A percentile compares a stretch with the other conserved stretches of the same genome.
These are phyloP conservation scores for Agrotis puta DNA, from an alignment of 2,888 invertebrate species.

Conservation along the genomic window DNA sequence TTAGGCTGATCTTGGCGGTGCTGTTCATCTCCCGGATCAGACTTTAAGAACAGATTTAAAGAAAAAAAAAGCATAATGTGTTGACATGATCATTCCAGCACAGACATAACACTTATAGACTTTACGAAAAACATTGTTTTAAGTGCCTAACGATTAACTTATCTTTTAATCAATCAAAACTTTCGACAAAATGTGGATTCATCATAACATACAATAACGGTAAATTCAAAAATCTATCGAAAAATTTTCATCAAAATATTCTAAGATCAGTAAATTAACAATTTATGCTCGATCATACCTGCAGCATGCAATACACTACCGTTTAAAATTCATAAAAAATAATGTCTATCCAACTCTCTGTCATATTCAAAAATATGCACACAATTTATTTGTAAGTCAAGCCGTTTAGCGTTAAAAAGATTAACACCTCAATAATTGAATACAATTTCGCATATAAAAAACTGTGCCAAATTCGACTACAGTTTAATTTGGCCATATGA, in stretches of 20 bases:
- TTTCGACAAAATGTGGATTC: too few species aligned
- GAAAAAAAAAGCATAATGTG: too few species aligned
- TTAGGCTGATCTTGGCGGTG: too few species aligned
- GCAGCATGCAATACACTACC: constrained; percentile 26
- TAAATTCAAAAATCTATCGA: neutral
- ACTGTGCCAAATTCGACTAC: constrained; percentile 14
- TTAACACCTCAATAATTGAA: constrained; percentile 32
- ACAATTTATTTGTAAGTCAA: neutral
- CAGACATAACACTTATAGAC: neutral
- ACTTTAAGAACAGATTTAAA: too few species aligned
- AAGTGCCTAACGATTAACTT: too few species aligned
- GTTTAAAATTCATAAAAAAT: constrained; percentile 9
- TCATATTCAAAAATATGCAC: constrained; percentile 27
- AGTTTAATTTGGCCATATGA: neutral
- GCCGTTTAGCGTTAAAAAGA: too few species aligned
- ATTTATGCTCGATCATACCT: neutral
- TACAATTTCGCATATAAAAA: constrained; percentile 3
- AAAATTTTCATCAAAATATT: neutral
- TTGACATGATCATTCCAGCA: too few species aligned
- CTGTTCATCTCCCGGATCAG: too few species aligned
- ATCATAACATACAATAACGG: neutral
- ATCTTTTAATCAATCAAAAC: neutral
- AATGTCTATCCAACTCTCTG: constrained; percentile 7
- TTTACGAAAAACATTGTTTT: constrained; percentile 3
- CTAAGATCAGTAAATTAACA: neutral